Evolutionary conservation across 2,888 invertebrate species (phyloP).

Genomic region (Malachius bipustulatus): DNA sequence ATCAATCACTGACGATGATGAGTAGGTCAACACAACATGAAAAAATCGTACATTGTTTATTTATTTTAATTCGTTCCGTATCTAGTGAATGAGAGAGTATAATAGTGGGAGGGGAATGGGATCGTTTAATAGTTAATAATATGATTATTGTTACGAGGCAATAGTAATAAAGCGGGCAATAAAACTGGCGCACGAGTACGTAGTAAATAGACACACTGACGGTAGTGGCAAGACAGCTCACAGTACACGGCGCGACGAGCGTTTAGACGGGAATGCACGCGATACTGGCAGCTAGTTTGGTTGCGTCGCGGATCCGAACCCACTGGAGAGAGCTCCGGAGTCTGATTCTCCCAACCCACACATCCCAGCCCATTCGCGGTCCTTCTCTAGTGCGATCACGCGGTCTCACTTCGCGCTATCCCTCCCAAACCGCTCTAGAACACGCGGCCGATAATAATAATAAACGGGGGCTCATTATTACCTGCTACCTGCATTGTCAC

Average conservation of each 20-base stretch:
- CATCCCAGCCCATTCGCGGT: conserved; percentile 38
- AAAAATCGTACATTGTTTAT: background rate
- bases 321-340: conserved; percentile 48
- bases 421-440: conserved; percentile 33
- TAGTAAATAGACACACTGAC: no score
- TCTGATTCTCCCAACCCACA: conserved; percentile 46
- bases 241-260: conserved; percentile 33
- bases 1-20: no score
- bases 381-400: conserved; percentile 23
- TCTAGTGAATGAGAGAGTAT: conserved; percentile 14
- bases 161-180: conserved; percentile 33
- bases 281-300: conserved; percentile 47
- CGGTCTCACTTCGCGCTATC: conserved; percentile 26
- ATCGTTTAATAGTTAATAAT: conserved; percentile 28
- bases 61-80: conserved; percentile 14
- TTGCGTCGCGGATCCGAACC: conserved; percentile 43
- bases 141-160: conserved; percentile 36
- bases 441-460: conserved; percentile 34
- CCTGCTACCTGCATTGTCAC: conserved; percentile 34
- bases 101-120: conserved; percentile 13
- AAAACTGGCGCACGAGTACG: conserved; percentile 29
- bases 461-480: conserved; percentile 36
- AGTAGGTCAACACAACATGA: background rate
- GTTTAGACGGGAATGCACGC: conserved; percentile 42
- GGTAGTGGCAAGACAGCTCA: conserved; percentile 27